Base-by-base conservation (phyloP, 2,113 vertebrate species). In the Plestiodon gilberti region DNA sequence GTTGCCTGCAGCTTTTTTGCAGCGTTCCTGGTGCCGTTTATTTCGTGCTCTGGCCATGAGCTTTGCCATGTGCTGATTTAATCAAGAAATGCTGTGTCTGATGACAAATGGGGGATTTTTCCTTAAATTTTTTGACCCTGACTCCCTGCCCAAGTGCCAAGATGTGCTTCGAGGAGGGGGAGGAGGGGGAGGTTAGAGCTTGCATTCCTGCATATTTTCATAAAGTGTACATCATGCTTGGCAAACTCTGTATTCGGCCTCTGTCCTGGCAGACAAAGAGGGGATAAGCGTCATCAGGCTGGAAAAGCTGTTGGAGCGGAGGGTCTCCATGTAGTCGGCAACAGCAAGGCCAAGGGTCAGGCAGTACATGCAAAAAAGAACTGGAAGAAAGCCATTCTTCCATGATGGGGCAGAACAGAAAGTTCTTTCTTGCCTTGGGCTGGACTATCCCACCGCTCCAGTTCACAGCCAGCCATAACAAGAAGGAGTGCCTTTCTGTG, bases 141-240 rank as follows among this genome's bases (percentile, higher is more conserved):
- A 85, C 87, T 93, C 77, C 2, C 10, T 48, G 88, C 75, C 67
- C 33, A 0, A 81, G 35, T 65, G 38, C 69, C 55, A 57, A 14
- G 64, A 84, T 77, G 33, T 52, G 35, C 65, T 89, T 82, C 71
- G 69, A 71, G 78, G 43, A 84, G 78, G n/a, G n/a, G n/a, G n/a
- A n/a, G n/a, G n/a, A n/a, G n/a, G n/a, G n/a, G n/a, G 77, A 89
- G 81, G 87, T 71, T 75, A 78, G 64, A 89, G 2, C n/a, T 70
- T 22, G 33, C 95, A 93, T 92, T 94, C 89, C 61, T 94, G 90
- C 89, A 93, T 94, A 95, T 90, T 87, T 94, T 83, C n/a, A 6
- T 15, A 43, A 82, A 61, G 86, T 17, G 73, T 92, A 87, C 86
- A 86, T 57, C 91, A 87, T 86, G 89, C 71, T 89, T 78, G 81